Base-by-base conservation (phyloP, 2,888 invertebrate species). In the Drosophila anomalata region DNA sequence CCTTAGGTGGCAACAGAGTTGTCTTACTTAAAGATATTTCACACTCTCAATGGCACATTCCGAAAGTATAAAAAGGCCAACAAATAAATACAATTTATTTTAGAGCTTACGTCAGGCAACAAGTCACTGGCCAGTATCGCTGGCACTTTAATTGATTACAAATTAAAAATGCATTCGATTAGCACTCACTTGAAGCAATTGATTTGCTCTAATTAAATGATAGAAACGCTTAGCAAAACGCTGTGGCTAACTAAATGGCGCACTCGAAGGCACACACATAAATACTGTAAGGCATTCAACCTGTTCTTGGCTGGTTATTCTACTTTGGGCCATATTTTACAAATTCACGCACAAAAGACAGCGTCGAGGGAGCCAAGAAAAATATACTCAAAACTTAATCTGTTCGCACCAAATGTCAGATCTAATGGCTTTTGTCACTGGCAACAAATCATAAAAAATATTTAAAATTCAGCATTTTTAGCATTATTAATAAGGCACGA, bases 391-490 rank as follows among this genome's bases (percentile, higher is more conserved):
- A 22, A 84, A 84, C 72, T 72, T 76, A 76, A 85, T 71, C 84
- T 84, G 85, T 88, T 88, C 76, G 84, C 80, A 76, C 76, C 68
- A 87, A 83, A 83, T 84, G 84, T 89, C 84, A 87, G 61, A 75
- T 77, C 77, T 81, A 82, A 89, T 85, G 77, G 78, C 89, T 87
- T 73, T 74, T 85, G 89, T 85, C 89, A 89, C 67, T 62, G 61
- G 67, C 71, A 72, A 84, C 78, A 87, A 81, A 81, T 81, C 80
- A 81, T 87, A 76, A 85, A 76, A 67, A 60, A 71, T 65, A 61
- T 68, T 48, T 51, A 78, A 59, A 60, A 57, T 55, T 52, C 61
- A 70, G 62, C 70, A 75, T 75, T 73, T 42, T 77, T 60, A 60
- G 66, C 75, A 77, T 79, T 88, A 88, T 82, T 87, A 87, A 82